A percentile compares a stretch with the other conserved stretches of the same genome.
Evolutionary conservation across 2,888 invertebrate species (phyloP).

Genomic region (Phyllotreta cruciferae): DNA sequence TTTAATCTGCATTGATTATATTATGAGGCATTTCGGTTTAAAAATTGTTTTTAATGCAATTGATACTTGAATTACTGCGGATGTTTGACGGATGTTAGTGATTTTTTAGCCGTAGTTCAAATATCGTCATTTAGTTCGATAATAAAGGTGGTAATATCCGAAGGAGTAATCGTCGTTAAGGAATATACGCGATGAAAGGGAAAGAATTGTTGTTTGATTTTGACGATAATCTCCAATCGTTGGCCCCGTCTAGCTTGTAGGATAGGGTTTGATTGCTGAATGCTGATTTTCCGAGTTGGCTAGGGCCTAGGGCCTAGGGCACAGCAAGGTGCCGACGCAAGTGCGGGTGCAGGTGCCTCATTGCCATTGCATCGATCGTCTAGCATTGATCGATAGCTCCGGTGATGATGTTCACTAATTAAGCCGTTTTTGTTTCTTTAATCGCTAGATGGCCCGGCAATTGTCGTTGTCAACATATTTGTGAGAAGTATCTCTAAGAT

Average conservation of each 20-base stretch:
- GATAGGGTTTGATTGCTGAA: slow-evolving; percentile 58
- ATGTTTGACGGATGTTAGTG: too few relatives aligned
- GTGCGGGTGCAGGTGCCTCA: slow-evolving; percentile 56
- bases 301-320: slow-evolving; percentile 43
- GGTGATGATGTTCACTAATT: slow-evolving; percentile 54
- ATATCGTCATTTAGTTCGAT: too few relatives aligned
- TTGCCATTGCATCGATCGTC: slow-evolving; percentile 49
- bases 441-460: slow-evolving; percentile 87
- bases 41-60: too few relatives aligned
- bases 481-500: slow-evolving; percentile 99
- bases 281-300: slow-evolving; percentile 45
- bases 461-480: slow-evolving; percentile 97
- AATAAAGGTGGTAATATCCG: background rate
- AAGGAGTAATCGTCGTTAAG: background rate
- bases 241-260: slow-evolving; percentile 56
- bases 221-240: slow-evolving; percentile 36
- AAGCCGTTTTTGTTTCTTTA: slow-evolving; percentile 55
- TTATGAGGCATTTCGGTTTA: too few relatives aligned
- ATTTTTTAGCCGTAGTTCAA: too few relatives aligned
- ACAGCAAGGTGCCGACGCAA: slow-evolving; percentile 44
- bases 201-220: slow-evolving; percentile 38
- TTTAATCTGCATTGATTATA: too few relatives aligned
- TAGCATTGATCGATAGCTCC: slow-evolving; percentile 41
- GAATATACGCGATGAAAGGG: background rate
- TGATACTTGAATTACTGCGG: too few relatives aligned